Conservation (phyloP, 2,888 invertebrate species). For the Halictus quadricinctus region DNA sequence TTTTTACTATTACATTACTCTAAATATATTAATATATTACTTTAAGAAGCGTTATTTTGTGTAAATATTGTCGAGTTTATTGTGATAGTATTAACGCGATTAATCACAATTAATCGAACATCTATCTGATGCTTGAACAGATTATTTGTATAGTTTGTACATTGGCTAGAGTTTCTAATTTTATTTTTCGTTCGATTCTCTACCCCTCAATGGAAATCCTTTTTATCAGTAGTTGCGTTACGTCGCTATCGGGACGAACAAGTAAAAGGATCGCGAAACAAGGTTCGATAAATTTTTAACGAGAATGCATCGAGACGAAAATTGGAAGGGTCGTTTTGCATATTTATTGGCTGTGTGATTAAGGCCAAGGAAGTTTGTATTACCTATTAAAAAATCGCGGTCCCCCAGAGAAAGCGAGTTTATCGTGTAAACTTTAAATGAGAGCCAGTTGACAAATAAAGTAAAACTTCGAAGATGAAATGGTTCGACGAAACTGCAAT, state of each 20-base stretch:
- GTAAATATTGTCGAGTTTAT: too few relatives aligned
- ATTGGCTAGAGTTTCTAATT: too few relatives aligned
- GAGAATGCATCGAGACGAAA: slow-evolving; percentile 2
- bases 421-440: slow-evolving; percentile 29
- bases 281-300: slow-evolving; percentile 22
- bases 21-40: too few relatives aligned
- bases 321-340: slow-evolving; percentile 34
- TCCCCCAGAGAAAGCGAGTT: not conserved
- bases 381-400: slow-evolving; percentile 34
- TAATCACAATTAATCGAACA: not conserved
- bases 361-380: slow-evolving; percentile 28
- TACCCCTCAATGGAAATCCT: not conserved
- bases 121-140: not conserved
- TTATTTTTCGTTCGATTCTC: not conserved
- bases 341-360: slow-evolving; percentile 38
- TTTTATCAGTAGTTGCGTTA: not conserved
- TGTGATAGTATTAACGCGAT: too few relatives aligned
- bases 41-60: too few relatives aligned
- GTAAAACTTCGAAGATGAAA: not conserved
- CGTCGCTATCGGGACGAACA: not conserved
- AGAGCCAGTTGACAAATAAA: slow-evolving; percentile 26
- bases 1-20: too few relatives aligned
- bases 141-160: not conserved
- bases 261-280: not conserved
- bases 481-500: not conserved